Evolutionary conservation across 2,888 invertebrate species (phyloP), one percentile per base, ranked within the genome.

Genomic region (Helicoverpa assulta): DNA sequence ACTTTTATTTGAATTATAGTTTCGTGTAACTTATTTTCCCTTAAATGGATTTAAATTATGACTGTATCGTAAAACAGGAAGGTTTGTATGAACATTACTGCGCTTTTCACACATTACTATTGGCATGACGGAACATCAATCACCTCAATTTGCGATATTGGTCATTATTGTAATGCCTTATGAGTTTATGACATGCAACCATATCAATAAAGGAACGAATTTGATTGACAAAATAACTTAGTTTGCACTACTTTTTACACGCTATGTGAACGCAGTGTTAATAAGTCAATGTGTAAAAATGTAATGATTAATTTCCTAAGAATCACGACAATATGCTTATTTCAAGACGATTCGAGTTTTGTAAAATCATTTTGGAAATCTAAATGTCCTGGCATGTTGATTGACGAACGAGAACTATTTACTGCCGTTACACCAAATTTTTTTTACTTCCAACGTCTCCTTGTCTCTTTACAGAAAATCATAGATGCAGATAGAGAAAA

Each of bases 91-190:
- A 73, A 53, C 18, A 40, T 50, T 29, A 21, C 6, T 19, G 8
- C 29, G 52, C 29, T 70, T 60, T 77, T 51, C 50, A 67, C 55
- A 47, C 40, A 21, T 57, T 65, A 52, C 53, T 73, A 58, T 53
- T 58, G 64, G 57, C 79, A 33, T 69, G 52, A 74, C 65, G 53
- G 67, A 73, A 61, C 51, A 64, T 54, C 63, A 64, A 78, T 79
- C 75, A 78, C 50, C 60, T 21, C 33, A 61, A 73, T 60, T 73
- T 47, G 29, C 55, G 59, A 40, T 63, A 74, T 57, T 61, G 14
- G 47, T 58, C 29, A 29, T 72, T 59, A 73, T 54, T 59, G 43
- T 47, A n/a, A 40, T 55, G 53, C 10, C 12, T 67, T 40, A 40
- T 33, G 33, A 55, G 19, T 54, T 53, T 56, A 73, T 56, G 37